Percentiles rank a stretch among this genome's conserved stretches.
phyloP scores from a whole-genome alignment of 2,888 invertebrate species.

The Drosophila robusta region DNA sequence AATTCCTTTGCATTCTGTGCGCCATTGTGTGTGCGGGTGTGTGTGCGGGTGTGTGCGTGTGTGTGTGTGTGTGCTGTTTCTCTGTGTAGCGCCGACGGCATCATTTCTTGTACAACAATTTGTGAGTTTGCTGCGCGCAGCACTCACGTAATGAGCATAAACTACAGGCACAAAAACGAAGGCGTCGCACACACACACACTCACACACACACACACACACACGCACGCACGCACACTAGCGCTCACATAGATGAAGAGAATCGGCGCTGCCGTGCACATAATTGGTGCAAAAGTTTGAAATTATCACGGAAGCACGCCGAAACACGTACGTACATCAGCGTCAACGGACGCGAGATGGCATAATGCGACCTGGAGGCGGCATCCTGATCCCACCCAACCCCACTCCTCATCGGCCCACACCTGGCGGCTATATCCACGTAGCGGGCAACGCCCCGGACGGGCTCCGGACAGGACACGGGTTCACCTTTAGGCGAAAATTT shows the following conservation, averaged over 20 bases:
- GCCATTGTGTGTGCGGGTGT: conserved; percentile 6
- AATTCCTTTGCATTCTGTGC: conserved; percentile 64
- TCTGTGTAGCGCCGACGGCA: conserved; percentile 65
- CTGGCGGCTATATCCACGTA: conserved; percentile 8
- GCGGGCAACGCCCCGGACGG: conserved; percentile 54
- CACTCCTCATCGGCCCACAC: no score
- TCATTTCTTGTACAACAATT: conserved; percentile 76
- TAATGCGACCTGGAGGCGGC: conserved; percentile 49
- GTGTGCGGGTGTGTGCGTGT: conserved; percentile 3
- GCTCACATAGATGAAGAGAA: conserved; percentile 48
- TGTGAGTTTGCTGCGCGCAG: conserved; percentile 73
- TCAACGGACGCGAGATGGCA: conserved; percentile 72
- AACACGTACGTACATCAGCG: conserved; percentile 75
- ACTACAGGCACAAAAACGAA: conserved; percentile 71
- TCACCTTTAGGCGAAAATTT: conserved; percentile 65
- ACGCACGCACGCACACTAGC: conserved; percentile 17
- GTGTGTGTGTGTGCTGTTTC: conserved; percentile 20
- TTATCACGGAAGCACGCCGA: conserved; percentile 78
- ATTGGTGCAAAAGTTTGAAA: conserved; percentile 79
- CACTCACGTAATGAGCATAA: conserved; percentile 79
- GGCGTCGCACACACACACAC: conserved; percentile 36
- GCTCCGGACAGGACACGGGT: conserved; percentile 30
- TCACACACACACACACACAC: conserved; percentile 6
- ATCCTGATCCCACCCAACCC: neutral
- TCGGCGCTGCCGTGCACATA: conserved; percentile 74